Base-by-base conservation (phyloP, 2,113 vertebrate species). In the Hemicordylus capensis region DNA sequence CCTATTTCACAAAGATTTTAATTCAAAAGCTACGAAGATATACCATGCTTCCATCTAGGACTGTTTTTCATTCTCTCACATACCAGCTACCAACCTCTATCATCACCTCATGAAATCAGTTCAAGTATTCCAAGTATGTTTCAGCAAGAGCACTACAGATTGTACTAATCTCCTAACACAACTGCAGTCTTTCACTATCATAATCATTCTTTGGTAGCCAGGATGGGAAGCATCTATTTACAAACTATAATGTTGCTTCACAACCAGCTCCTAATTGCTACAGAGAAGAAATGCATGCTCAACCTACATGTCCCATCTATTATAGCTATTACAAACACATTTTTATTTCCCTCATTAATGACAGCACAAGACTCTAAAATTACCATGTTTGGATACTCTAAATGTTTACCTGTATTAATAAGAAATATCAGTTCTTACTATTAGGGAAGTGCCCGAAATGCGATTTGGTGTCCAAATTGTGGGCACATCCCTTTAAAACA, bases 231-330 rank as follows among this genome's bases (percentile, higher is more conserved):
- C 39, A 64, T 46, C 2, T 64, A 31, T 64, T 4, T 22, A 59
- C 19, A 42, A 24, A 39, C 76, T 31, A 61, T 6, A 39, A 61
- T 24, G 69, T 8, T 70, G 69, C 20, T 42, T 44, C 39, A 42
- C 54, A 42, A 79, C 15, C 26, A 14, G 1, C 20, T 12, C 6
- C 48, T 51, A 12, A 51, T 12, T 51, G 48, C 6, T 51, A 51
- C 48, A 64, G 9, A 86, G 5, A 69, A 4, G 22, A 2, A 56
- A 44, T 0, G 0, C 20, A 80, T 72, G 22, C n/a, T 56, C 1
- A 0, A n/a, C 63, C 37, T 61, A 66, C 2, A 12, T 20, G 20
- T 0, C 37, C 0, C 10, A 73, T 37, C 1, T 76, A 20, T 4
- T 19, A 1, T 0, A 12, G 80, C 28, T 63, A 76, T n/a, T 0